A percentile compares a stretch with the other conserved stretches of the same genome.
phyloP scores from a whole-genome alignment of 2,888 invertebrate species.

The Villa cingulata region DNA sequence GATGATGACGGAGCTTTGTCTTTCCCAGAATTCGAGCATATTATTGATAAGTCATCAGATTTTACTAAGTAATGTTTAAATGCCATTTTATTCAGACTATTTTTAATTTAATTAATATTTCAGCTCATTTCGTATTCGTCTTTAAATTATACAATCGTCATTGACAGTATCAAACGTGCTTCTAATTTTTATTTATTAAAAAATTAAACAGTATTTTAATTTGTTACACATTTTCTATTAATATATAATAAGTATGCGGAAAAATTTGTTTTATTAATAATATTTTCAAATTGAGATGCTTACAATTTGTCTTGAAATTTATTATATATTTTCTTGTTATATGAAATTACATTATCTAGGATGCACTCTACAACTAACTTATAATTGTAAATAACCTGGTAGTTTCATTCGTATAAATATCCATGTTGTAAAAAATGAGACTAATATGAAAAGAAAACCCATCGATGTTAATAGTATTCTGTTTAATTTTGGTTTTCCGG shows the following conservation, averaged over 20 bases:
- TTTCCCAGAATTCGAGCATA: slow-evolving; percentile 92
- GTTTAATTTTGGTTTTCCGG: slow-evolving; percentile 75
- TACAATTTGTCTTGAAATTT: no score
- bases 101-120: background rate
- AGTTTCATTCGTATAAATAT: slow-evolving; percentile 98
- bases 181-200: background rate
- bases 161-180: background rate
- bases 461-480: slow-evolving; percentile 65
- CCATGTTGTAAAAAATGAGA: slow-evolving; percentile 93
- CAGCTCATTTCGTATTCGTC: background rate
- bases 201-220: no score
- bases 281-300: no score
- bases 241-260: no score
- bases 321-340: no score
- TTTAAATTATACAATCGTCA: no score
- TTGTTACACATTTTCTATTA: no score
- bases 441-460: slow-evolving; percentile 80
- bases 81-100: no score
- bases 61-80: slow-evolving; percentile 54
- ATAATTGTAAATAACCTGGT: slow-evolving; percentile 60
- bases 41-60: slow-evolving; percentile 86
- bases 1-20: slow-evolving; percentile 89
- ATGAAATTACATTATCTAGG: no score
- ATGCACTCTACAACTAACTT: no score
- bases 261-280: no score